Evolutionary conservation across 2,797 vertebrate species (phyloP).

Genomic region (Rhadinocentrus ornatus): DNA sequence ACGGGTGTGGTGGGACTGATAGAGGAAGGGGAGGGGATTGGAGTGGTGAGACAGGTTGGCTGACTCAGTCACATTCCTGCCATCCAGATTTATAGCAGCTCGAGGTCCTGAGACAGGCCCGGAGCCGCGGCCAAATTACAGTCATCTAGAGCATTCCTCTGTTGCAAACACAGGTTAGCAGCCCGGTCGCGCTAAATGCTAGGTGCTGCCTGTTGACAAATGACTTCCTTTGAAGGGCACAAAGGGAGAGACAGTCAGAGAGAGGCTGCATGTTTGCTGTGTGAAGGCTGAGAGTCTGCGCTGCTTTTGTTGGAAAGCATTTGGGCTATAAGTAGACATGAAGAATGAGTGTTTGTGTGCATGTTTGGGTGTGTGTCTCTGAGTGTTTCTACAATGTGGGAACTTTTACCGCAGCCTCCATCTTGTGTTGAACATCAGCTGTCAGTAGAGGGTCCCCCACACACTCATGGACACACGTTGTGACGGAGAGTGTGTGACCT

Average conservation of each 20-base stretch:
- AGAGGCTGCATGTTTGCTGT: slow-evolving; percentile 60
- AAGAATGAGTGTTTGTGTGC: slow-evolving; percentile 53
- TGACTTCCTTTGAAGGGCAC: slow-evolving; percentile 84
- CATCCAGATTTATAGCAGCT: slow-evolving; percentile 79
- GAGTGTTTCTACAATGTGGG: slow-evolving; percentile 46
- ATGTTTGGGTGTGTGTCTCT: slow-evolving; percentile 40
- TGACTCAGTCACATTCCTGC: slow-evolving; percentile 81
- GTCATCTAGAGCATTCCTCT: slow-evolving; percentile 84
- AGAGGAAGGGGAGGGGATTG: slow-evolving; percentile 25
- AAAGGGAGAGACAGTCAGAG: slow-evolving; percentile 50
- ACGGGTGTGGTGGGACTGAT: slow-evolving; percentile 52
- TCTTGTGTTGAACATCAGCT: slow-evolving; percentile 36
- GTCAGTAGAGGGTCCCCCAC: slow-evolving; percentile 35
- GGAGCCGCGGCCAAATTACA: slow-evolving; percentile 82
- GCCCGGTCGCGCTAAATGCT: slow-evolving; percentile 77
- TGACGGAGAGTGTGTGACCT: slow-evolving; percentile 33
- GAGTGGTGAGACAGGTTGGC: slow-evolving; percentile 64
- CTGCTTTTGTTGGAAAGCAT: slow-evolving; percentile 57
- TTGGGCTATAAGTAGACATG: slow-evolving; percentile 52
- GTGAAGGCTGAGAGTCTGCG: slow-evolving; percentile 61
- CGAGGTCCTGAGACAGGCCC: slow-evolving; percentile 76
- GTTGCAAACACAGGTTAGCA: slow-evolving; percentile 81
- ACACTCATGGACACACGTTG: slow-evolving; percentile 30
- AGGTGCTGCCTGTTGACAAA: slow-evolving; percentile 84
- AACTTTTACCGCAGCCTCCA: slow-evolving; percentile 17